Evolutionary conservation across 1,140 invertebrate genomes (phyloP).

Genomic region (Tyrophagus putrescentiae): DNA sequence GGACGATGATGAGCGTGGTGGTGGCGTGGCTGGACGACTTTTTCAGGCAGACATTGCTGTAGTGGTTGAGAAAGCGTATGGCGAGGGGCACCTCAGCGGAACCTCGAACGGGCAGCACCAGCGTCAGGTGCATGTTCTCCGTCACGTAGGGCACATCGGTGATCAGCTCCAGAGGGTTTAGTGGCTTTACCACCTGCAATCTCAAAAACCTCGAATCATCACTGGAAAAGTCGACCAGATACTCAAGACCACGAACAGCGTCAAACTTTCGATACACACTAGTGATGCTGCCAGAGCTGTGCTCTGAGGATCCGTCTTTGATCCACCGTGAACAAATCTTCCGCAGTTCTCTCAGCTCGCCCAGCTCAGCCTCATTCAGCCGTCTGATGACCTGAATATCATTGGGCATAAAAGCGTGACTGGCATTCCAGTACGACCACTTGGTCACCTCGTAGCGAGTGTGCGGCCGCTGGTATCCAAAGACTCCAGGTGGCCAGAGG

Average conservation of each 20-base stretch:
- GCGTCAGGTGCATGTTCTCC: slow-evolving; percentile 60
- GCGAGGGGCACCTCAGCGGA: slow-evolving; percentile 37
- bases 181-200: slow-evolving; percentile 54
- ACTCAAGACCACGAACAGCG: slow-evolving; percentile 70
- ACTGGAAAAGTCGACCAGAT: slow-evolving; percentile 56
- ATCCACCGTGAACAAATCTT: slow-evolving; percentile 22
- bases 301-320: slow-evolving; percentile 36
- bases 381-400: slow-evolving; percentile 28
- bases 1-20: slow-evolving; percentile 46
- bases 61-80: slow-evolving; percentile 50
- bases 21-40: slow-evolving; percentile 59
- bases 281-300: slow-evolving; percentile 43
- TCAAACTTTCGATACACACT: slow-evolving; percentile 75
- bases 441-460: slow-evolving; percentile 67
- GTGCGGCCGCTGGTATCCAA: slow-evolving; percentile 46
- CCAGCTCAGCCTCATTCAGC: slow-evolving; percentile 32
- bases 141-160: slow-evolving; percentile 62
- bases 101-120: slow-evolving; percentile 50
- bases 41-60: slow-evolving; percentile 52
- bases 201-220: slow-evolving; percentile 35
- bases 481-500: slow-evolving; percentile 43
- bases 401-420: slow-evolving; percentile 51
- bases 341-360: slow-evolving; percentile 31
- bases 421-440: slow-evolving; percentile 67
- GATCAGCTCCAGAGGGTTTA: slow-evolving; percentile 66